These are phyloP conservation scores for Falco naumanni DNA, from an alignment of 2,797 vertebrate genomes.

Conservation along the genomic window DNA sequence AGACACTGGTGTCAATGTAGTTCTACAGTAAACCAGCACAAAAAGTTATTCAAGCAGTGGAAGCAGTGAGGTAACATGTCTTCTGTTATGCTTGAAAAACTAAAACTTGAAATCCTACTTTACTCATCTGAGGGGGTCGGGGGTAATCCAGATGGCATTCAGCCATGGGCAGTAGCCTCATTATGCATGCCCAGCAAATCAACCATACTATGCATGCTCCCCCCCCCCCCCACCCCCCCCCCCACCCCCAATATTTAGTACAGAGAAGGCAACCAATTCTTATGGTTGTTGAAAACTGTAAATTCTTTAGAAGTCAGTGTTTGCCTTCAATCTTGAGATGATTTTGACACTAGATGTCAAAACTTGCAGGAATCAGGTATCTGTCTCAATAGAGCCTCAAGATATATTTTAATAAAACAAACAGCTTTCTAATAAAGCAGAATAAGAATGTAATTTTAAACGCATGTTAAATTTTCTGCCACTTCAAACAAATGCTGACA, in stretches of 20 bases:
- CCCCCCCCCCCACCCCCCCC: accelerated
- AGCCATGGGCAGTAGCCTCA: not conserved
- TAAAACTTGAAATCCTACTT: not conserved
- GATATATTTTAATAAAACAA: not conserved
- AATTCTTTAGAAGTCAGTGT: not conserved
- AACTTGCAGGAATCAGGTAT: not conserved
- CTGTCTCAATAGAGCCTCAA: not conserved
- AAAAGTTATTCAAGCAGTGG: not conserved
- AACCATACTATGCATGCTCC: not conserved
- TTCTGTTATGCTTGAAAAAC: not conserved
- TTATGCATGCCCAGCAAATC: not conserved
- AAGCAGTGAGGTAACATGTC: not conserved
- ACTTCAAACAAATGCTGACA: slow-evolving; percentile 22
- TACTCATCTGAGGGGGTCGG: not conserved
- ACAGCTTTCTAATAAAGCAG: not conserved
- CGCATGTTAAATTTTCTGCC: not conserved
- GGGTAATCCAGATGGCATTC: not conserved
- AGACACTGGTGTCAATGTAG: accelerated
- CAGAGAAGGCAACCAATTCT: not conserved
- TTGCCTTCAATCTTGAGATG: not conserved
- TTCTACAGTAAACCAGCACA: not conserved
- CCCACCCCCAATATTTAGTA: not conserved
- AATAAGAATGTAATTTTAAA: slow-evolving; percentile 2
- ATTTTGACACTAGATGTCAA: not conserved
- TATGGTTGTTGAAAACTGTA: not conserved